Conservation (phyloP, 2,113 vertebrate genomes). For the Apodemus sylvaticus region DNA sequence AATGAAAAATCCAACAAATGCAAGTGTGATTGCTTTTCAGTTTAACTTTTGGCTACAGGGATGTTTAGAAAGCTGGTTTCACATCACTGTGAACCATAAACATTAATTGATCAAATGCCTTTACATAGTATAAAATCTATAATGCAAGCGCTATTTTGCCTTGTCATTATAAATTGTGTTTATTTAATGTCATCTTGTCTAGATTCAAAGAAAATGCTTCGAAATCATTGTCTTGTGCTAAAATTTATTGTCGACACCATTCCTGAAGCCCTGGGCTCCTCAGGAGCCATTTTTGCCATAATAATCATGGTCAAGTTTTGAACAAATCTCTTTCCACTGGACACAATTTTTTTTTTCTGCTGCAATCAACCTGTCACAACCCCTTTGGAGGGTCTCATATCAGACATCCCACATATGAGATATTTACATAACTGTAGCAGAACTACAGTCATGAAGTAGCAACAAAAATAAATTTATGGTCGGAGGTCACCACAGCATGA, state of each 20-base stretch:
- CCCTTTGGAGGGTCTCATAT: neutral
- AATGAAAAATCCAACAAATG: neutral
- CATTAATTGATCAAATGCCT: constrained; percentile 30
- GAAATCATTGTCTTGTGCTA: neutral
- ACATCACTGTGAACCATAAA: neutral
- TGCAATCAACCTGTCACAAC: neutral
- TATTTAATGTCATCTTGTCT: constrained; percentile 2
- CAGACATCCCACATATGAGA: neutral
- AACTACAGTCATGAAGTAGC: too few relatives aligned
- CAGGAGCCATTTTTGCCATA: neutral
- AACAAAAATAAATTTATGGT: too few relatives aligned
- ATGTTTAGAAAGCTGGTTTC: neutral
- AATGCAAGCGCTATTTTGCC: neutral
- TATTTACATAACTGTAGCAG: neutral
- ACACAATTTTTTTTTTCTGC: neutral
- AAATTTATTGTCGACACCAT: neutral
- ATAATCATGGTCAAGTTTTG: neutral
- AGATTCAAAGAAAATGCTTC: neutral
- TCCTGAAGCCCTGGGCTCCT: neutral
- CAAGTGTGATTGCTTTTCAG: neutral
- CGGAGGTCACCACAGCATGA: neutral
- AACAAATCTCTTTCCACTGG: neutral
- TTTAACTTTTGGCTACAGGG: neutral
- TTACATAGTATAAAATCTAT: neutral
- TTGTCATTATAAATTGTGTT: constrained; percentile 9